Evolutionary conservation across 2,113 vertebrate species (phyloP), one percentile per base, ranked within the genome.

Genomic region (Columbina picui): DNA sequence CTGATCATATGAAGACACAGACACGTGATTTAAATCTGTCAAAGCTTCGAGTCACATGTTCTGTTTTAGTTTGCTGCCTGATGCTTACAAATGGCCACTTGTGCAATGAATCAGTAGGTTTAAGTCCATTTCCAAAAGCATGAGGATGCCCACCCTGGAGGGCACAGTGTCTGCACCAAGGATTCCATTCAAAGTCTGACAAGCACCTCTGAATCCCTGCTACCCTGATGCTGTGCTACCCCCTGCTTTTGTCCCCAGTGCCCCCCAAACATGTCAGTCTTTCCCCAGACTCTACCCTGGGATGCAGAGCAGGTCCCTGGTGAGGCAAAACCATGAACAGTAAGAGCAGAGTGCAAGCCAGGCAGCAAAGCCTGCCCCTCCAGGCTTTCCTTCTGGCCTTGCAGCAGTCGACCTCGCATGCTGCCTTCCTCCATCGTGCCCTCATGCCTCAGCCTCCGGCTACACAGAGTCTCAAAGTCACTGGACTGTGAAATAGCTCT

Each of bases 401-500:
- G 38, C 65, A 57, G 90, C 68, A 18, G 22, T 14, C 0, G 13
- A 64, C 71, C 50, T 88, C 36, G 50, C 21, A 1, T 1, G 30
- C 55, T 61, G 61, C 75, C 49, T 67, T 77, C 47, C 68, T n/a
- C 36, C 59, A 2, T 22, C 75, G 9, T 3, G 6, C 45, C 59
- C 64, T 70, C 52, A 47, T 1, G 1, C 75, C 63, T 90, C 3
- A 6, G 52, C 77, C 81, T 87, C 71, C 1, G 6, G 68, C 76
- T 59, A 12, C 45, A 14, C 79, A 53, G 23, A 64, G 18, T 59
- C 86, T 74, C 68, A 17, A 39, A 32, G 83, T 38, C 86, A 74
- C 76, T 34, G 83, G 89, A n/a, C 92, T 86, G 94, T 93, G 95
- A 95, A 96, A 96, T 89, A 92, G 86, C 69, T 89, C 56, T 49